phyloP scores from a whole-genome alignment of 2,797 vertebrate genomes.

The Anguilla marmorata region DNA sequence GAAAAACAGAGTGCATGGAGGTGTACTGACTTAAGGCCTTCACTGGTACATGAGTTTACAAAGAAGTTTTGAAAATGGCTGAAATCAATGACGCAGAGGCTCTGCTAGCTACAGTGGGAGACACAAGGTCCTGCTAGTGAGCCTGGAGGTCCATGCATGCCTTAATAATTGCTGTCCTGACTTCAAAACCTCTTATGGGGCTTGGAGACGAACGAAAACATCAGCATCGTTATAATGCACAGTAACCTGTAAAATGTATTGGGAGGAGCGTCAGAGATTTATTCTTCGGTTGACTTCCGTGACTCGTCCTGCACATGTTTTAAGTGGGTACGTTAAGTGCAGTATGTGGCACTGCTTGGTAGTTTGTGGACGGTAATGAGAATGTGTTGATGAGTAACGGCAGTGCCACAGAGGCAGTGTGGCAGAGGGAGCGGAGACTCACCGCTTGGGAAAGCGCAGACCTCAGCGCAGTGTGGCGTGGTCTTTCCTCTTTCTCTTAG shows the following conservation, averaged over 20 bases:
- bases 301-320: background rate
- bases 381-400: background rate
- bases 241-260: background rate
- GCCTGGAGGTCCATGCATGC: background rate
- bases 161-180: background rate
- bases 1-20: background rate
- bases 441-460: background rate
- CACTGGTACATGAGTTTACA: background rate
- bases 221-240: background rate
- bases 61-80: background rate
- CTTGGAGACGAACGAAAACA: background rate
- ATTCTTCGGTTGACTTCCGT: background rate
- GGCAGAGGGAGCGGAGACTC: too few species aligned
- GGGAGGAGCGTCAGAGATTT: background rate
- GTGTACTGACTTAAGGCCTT: background rate
- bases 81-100: background rate
- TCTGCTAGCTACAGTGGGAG: background rate
- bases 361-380: background rate
- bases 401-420: background rate
- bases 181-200: background rate
- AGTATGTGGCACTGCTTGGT: background rate
- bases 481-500: slow-evolving; percentile 1
- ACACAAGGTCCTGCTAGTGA: slow-evolving; percentile 1
- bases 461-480: background rate
- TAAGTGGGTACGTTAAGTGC: background rate